Evolutionary conservation across 2,888 invertebrate genomes (phyloP).

Genomic region (Eupithecia pulchellata): DNA sequence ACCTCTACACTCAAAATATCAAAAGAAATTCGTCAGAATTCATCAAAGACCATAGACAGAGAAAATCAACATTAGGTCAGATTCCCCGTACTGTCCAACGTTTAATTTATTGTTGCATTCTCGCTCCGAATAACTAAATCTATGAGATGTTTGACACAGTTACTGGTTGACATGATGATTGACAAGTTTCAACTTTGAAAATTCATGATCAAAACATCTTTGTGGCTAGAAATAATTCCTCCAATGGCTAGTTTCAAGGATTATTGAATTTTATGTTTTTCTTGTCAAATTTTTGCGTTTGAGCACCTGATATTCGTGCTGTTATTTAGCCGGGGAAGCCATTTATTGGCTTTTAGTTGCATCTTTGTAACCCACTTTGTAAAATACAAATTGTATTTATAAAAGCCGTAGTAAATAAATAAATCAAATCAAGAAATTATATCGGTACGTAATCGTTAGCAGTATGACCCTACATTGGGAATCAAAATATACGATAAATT

Average conservation of each 20-base stretch:
- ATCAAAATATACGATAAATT: neutral
- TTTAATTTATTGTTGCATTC: constrained; percentile 35
- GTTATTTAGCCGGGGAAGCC: too few species aligned
- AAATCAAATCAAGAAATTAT: too few species aligned
- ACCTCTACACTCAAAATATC: constrained; percentile 31
- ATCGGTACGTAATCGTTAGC: too few species aligned
- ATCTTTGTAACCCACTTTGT: too few species aligned
- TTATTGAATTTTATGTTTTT: too few species aligned
- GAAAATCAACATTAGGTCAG: constrained; percentile 29
- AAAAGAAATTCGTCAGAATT: constrained; percentile 40
- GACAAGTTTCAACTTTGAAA: constrained; percentile 2
- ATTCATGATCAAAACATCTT: neutral
- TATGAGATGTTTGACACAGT: constrained; percentile 14
- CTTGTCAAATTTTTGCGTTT: too few species aligned
- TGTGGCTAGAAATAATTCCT: neutral
- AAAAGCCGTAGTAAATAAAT: too few species aligned
- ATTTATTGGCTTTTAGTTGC: too few species aligned
- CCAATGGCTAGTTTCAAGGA: too few species aligned
- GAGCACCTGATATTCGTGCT: too few species aligned
- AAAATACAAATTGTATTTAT: too few species aligned
- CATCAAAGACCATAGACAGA: constrained; percentile 39
- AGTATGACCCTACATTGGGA: too few species aligned
- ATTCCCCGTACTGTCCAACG: constrained; percentile 37
- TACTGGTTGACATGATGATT: constrained; percentile 6
- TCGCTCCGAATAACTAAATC: constrained; percentile 18